phyloP scores from a whole-genome alignment of 2,113 vertebrate species.

The Paramisgurnus dabryanus region DNA sequence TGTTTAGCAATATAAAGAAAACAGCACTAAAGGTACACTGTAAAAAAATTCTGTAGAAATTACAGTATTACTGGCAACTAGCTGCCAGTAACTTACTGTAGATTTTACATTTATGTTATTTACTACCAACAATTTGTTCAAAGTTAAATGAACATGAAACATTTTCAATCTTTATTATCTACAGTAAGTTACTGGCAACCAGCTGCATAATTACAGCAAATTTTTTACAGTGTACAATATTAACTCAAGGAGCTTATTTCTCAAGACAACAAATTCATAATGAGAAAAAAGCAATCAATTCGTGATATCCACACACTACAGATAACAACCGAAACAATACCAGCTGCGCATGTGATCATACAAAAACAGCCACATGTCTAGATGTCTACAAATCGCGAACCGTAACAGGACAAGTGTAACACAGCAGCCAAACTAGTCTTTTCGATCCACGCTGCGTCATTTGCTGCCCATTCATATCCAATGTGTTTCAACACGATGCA shows the following conservation, averaged over 20 bases:
- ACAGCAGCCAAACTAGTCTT: slow-evolving; percentile 7
- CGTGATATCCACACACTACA: neutral
- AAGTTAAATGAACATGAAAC: no score
- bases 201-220: no score
- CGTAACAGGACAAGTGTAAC: neutral
- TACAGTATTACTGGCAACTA: no score
- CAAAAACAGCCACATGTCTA: slow-evolving; percentile 31
- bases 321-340: slow-evolving; percentile 19
- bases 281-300: slow-evolving; percentile 6
- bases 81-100: no score
- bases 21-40: neutral
- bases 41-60: no score
- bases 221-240: no score
- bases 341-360: slow-evolving; percentile 18
- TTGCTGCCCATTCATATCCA: slow-evolving; percentile 29
- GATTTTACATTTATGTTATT: no score
- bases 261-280: neutral
- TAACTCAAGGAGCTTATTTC: neutral
- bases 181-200: no score
- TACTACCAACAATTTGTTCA: no score
- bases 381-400: slow-evolving; percentile 18
- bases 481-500: slow-evolving; percentile 22
- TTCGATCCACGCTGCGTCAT: slow-evolving; percentile 1
- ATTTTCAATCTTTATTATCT: no score
- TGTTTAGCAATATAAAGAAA: neutral